phyloP scores from a whole-genome alignment of 2,888 invertebrate species.

The Latheticus oryzae region DNA sequence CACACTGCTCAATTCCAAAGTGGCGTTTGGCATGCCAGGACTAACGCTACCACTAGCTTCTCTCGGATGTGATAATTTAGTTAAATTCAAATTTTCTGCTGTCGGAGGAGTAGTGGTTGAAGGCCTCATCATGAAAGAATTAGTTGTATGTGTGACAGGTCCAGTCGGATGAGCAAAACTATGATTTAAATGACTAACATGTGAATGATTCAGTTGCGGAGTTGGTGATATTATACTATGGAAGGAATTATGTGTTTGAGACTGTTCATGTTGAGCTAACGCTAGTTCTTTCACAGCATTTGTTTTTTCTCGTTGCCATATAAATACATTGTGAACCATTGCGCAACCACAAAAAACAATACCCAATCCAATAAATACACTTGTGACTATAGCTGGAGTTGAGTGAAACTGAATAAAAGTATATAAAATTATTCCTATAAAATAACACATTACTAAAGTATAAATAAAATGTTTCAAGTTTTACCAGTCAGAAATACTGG shows the following conservation, averaged over 20 bases:
- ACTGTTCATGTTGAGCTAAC: slow-evolving; percentile 58
- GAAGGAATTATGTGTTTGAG: slow-evolving; percentile 56
- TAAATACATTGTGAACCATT: slow-evolving; percentile 94
- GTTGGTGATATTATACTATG: slow-evolving; percentile 58
- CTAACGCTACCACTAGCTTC: slow-evolving; percentile 74
- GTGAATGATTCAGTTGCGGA: slow-evolving; percentile 59
- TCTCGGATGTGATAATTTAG: slow-evolving; percentile 61
- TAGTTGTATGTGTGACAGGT: slow-evolving; percentile 60
- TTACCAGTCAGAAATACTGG: slow-evolving; percentile 92
- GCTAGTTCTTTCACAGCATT: slow-evolving; percentile 78
- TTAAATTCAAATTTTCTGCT: slow-evolving; percentile 58
- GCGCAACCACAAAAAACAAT: slow-evolving; percentile 93
- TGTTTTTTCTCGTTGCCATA: slow-evolving; percentile 93
- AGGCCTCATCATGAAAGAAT: slow-evolving; percentile 72
- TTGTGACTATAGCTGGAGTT: slow-evolving; percentile 91
- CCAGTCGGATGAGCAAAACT: slow-evolving; percentile 59
- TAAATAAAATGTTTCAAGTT: slow-evolving; percentile 9
- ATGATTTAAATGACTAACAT: slow-evolving; percentile 60
- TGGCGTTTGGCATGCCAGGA: slow-evolving; percentile 71
- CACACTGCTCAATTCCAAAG: slow-evolving; percentile 72
- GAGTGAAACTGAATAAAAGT: slow-evolving; percentile 93
- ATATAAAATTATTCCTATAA: slow-evolving; percentile 89
- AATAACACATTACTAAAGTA: slow-evolving; percentile 37
- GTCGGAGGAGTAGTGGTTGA: slow-evolving; percentile 71
- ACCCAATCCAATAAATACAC: slow-evolving; percentile 89